Conservation (phyloP, 2,113 vertebrate genomes). For the Pogonocichla stellata region DNA sequence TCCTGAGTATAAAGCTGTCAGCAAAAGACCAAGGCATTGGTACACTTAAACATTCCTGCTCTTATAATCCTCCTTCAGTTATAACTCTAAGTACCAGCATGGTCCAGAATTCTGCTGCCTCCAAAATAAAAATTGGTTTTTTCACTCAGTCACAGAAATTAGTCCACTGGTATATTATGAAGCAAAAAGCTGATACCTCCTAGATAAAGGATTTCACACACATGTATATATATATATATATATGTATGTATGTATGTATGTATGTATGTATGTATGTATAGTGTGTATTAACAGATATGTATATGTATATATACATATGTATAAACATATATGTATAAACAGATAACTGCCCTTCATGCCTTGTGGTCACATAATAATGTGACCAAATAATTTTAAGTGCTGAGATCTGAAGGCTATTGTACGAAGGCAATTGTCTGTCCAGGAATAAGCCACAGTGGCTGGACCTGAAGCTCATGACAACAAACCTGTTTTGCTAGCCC, state of each 20-base stretch:
- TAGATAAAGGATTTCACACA: neutral
- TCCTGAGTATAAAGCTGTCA: neutral
- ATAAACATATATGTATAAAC: neutral
- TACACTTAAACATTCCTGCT: neutral
- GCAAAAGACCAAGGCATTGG: neutral
- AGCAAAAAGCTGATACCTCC: neutral
- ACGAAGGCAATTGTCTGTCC: neutral
- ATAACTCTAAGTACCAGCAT: neutral
- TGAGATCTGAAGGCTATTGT: neutral
- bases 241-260: neutral
- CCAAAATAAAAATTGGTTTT: neutral
- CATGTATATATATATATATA: fast-evolving
- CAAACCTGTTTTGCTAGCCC: neutral
- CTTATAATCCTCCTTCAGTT: neutral
- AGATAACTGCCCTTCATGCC: neutral
- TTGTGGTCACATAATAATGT: neutral
- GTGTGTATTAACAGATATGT: too few relatives aligned
- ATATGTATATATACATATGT: neutral
- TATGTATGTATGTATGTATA: too few relatives aligned
- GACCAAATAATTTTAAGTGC: neutral
- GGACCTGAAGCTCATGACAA: neutral
- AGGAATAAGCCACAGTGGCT: neutral
- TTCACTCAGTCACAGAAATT: neutral
- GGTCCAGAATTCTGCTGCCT: neutral
- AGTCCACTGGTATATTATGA: neutral